A percentile compares a stretch with the other conserved stretches of the same genome.
phyloP scores from a whole-genome alignment of 2,797 vertebrate species.

The Carapus acus region DNA sequence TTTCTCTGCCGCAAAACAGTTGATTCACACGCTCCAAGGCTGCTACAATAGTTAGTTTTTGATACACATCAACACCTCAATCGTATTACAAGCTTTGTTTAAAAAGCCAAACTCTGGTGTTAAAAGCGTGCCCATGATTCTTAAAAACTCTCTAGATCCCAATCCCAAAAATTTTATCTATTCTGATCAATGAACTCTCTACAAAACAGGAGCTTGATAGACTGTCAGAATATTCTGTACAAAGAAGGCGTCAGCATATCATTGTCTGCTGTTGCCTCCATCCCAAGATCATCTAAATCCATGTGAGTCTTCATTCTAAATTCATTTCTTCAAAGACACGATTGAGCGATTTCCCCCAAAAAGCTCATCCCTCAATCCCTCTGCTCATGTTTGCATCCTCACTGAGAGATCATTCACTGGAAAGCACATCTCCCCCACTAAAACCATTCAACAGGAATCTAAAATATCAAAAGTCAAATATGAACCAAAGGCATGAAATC shows the following conservation, averaged over 20 bases:
- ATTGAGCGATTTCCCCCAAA: constrained; percentile 10
- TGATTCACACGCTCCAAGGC: constrained; percentile 35
- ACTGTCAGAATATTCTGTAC: constrained; percentile 62
- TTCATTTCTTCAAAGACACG: too few relatives aligned
- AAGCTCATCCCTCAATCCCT: constrained; percentile 1
- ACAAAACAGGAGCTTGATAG: constrained; percentile 47
- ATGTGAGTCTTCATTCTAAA: too few relatives aligned
- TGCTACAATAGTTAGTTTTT: constrained; percentile 62
- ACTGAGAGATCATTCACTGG: too few relatives aligned
- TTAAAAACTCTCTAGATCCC: too few relatives aligned
- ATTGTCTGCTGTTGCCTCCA: too few relatives aligned
- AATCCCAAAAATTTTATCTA: constrained; percentile 23
- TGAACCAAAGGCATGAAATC: not conserved
- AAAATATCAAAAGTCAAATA: too few relatives aligned
- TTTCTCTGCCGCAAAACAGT: constrained; percentile 46
- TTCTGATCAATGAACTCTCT: constrained; percentile 31
- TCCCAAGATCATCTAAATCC: too few relatives aligned
- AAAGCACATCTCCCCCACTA: too few relatives aligned
- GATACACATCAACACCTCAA: constrained; percentile 50
- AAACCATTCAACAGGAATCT: too few relatives aligned
- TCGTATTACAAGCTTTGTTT: constrained; percentile 52
- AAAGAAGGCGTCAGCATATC: constrained; percentile 62
- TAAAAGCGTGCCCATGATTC: constrained; percentile 48
- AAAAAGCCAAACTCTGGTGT: constrained; percentile 47
- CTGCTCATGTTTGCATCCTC: constrained; percentile 32